phyloP scores from a whole-genome alignment of 2,888 invertebrate species.

The Cabera pusaria region DNA sequence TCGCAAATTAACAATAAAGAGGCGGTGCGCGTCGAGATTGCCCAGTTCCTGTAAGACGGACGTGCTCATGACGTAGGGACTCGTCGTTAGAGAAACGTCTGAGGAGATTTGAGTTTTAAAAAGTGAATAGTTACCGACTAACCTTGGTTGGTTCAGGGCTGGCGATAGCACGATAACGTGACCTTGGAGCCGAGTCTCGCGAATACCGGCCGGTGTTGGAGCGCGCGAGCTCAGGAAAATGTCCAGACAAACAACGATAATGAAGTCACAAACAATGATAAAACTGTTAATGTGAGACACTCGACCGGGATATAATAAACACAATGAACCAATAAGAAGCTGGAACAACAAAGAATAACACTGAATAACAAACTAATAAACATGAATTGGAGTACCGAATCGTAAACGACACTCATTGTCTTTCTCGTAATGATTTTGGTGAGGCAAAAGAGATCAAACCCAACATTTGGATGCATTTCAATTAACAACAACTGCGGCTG shows the following conservation, averaged over 20 bases:
- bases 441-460: conserved; percentile 34
- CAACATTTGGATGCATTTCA: conserved; percentile 68
- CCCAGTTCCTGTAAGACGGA: conserved; percentile 75
- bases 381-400: conserved; percentile 6
- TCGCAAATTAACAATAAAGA: conserved; percentile 73
- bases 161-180: conserved; percentile 80
- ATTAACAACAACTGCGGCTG: conserved; percentile 65
- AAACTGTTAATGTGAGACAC: conserved; percentile 44
- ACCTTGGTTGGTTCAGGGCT: conserved; percentile 71
- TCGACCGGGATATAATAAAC: conserved; percentile 36
- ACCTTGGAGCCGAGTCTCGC: conserved; percentile 74
- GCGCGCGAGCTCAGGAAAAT: conserved; percentile 70
- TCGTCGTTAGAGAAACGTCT: conserved; percentile 42
- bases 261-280: conserved; percentile 57
- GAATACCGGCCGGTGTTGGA: conserved; percentile 74
- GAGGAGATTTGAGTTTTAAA: conserved; percentile 36
- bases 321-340: conserved; percentile 26
- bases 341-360: conserved; percentile 14
- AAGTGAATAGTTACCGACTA: conserved; percentile 46
- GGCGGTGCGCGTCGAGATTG: conserved; percentile 68
- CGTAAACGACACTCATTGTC: conserved; percentile 24
- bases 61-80: conserved; percentile 46
- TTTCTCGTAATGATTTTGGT: conserved; percentile 13
- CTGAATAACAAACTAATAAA: conserved; percentile 21
- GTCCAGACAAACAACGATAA: conserved; percentile 75